Evolutionary conservation across 2,888 invertebrate species (phyloP).

Genomic region (Drosophila stalkeri): DNA sequence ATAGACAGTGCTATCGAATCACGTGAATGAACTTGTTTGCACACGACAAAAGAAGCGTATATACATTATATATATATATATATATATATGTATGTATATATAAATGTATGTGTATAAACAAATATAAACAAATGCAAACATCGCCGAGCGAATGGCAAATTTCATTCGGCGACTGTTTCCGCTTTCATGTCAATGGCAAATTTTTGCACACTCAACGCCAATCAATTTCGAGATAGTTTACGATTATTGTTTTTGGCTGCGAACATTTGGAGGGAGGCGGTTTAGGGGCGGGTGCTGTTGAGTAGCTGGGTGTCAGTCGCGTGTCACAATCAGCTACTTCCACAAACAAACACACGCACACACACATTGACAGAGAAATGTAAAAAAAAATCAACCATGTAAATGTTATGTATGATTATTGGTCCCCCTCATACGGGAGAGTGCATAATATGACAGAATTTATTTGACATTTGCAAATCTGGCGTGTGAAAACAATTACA

Average conservation of each 20-base stretch:
- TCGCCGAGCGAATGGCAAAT: slow-evolving; percentile 25
- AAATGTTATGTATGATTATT: slow-evolving; percentile 42
- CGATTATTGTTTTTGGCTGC: slow-evolving; percentile 71
- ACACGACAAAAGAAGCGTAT: slow-evolving; percentile 46
- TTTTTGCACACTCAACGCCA: slow-evolving; percentile 73
- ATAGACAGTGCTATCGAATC: slow-evolving; percentile 29
- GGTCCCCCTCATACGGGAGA: not conserved
- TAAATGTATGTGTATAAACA: slow-evolving; percentile 20
- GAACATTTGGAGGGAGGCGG: slow-evolving; percentile 1
- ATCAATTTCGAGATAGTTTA: slow-evolving; percentile 72
- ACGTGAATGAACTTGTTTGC: slow-evolving; percentile 74
- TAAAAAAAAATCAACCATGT: not conserved
- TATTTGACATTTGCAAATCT: slow-evolving; percentile 72
- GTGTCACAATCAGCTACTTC: slow-evolving; percentile 55
- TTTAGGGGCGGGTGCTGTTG: slow-evolving; percentile 18
- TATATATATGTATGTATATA: not conserved
- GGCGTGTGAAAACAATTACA: slow-evolving; percentile 78
- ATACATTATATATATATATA: slow-evolving; percentile 22
- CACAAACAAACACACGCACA: slow-evolving; percentile 13
- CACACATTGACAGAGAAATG: slow-evolving; percentile 1
- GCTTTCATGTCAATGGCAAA: slow-evolving; percentile 65
- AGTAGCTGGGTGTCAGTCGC: slow-evolving; percentile 57
- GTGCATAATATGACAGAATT: slow-evolving; percentile 68
- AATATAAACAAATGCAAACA: slow-evolving; percentile 20
- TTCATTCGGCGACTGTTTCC: slow-evolving; percentile 39